Conservation (phyloP, 2,888 invertebrate genomes). For the Pyrrhosoma nymphula region DNA sequence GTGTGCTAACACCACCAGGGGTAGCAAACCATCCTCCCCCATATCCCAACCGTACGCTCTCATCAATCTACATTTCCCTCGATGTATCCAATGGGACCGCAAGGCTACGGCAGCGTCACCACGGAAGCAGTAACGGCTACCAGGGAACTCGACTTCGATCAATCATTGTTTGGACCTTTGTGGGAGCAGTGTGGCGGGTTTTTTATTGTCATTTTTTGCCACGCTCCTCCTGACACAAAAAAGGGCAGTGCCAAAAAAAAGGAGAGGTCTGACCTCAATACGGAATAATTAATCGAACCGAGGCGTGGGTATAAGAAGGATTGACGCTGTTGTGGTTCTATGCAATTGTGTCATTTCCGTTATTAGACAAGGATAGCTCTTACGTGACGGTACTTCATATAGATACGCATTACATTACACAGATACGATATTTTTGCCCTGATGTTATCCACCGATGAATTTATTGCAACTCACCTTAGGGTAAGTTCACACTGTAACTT, state of each 20-base stretch:
- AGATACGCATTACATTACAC: too few relatives aligned
- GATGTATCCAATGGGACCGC: background rate
- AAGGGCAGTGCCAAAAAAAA: background rate
- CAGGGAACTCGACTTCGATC: background rate
- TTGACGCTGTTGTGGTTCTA: background rate
- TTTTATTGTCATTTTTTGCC: background rate
- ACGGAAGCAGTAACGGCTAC: background rate
- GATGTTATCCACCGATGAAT: too few relatives aligned
- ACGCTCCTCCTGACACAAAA: background rate
- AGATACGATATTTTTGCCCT: too few relatives aligned
- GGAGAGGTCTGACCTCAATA: background rate
- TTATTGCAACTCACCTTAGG: too few relatives aligned
- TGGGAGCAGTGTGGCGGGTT: background rate
- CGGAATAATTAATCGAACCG: background rate
- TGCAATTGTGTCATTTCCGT: background rate
- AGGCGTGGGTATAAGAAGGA: background rate
- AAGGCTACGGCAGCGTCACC: background rate
- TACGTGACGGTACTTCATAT: background rate
- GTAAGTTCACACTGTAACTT: too few relatives aligned
- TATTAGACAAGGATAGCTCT: background rate
- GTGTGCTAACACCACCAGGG: background rate
- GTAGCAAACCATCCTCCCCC: background rate
- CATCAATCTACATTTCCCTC: background rate
- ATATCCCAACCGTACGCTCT: background rate
- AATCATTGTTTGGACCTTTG: background rate